Base-by-base conservation (phyloP, 2,888 invertebrate genomes). In the Eretmocerus hayati region DNA sequence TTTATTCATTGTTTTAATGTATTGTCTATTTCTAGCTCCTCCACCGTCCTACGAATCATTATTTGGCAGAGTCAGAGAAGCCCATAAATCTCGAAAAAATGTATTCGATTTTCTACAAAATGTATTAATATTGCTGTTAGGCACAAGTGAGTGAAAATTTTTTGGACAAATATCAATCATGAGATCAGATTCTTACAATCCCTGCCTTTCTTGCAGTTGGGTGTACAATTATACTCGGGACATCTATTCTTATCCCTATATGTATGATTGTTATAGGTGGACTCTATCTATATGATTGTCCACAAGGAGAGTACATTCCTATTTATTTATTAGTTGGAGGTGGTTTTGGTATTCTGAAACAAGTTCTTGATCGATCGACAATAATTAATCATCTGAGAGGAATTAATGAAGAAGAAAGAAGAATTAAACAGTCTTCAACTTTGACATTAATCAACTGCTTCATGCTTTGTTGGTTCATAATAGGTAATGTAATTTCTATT, bases 211-310 rank as follows among this genome's bases (percentile, higher is more conserved):
- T 75, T 75, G 43, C 71, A 83, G 83, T 83, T 65, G 81, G 83
- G 18, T 82, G 81, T 65, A 81, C 81, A 23, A 76, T 83, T 52
- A 75, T 81, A 52, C 67, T 83, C 55, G 81, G 79, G 33, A 69
- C 83, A 39, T 77, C 81, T 13, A 75, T 81, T 60, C 79, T 80
- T 20, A 74, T 84, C 56, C 84, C 84, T 43, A 73, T 84, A 55
- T 77, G 79, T 56, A 84, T 84, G 84, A 79, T 84, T 57, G 75
- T 81, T 18, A 79, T 84, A 63, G 84, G 83, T 41, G 74, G 78
- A 21, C 65, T 81, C 35, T 81, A 83, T 67, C 69, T 81, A 55
- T 69, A 82, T 61, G 78, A 83, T 50, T 84, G 84, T 64, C 81
- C 81, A 2, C 78, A 77, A 59, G 80, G 81, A 54, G 76, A 78